Percentiles rank a stretch among this genome's conserved stretches.
Evolutionary conservation across 2,888 invertebrate genomes (phyloP).

Genomic region (Acleris literana): DNA sequence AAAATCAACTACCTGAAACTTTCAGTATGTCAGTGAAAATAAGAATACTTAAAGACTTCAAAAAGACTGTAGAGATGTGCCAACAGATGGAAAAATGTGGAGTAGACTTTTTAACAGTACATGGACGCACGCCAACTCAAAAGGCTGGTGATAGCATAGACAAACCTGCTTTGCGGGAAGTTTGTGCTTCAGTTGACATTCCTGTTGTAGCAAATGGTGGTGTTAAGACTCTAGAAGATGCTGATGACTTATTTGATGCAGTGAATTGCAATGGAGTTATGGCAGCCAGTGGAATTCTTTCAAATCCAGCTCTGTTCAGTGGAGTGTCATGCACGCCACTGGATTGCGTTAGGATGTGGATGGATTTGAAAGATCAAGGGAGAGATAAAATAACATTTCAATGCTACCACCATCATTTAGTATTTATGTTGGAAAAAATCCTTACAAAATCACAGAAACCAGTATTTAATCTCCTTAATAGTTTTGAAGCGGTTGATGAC

Average conservation of each 20-base stretch:
- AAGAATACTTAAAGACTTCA: slow-evolving; percentile 88
- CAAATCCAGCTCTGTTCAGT: slow-evolving; percentile 95
- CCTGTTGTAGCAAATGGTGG: slow-evolving; percentile 98
- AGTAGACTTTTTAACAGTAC: slow-evolving; percentile 94
- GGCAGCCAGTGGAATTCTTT: slow-evolving; percentile 94
- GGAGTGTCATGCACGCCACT: slow-evolving; percentile 88
- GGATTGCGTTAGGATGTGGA: slow-evolving; percentile 92
- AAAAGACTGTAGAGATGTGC: slow-evolving; percentile 91
- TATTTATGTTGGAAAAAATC: slow-evolving; percentile 96
- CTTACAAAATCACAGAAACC: slow-evolving; percentile 88
- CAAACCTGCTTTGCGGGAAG: slow-evolving; percentile 86
- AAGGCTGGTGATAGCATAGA: slow-evolving; percentile 89
- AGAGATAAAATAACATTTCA: slow-evolving; percentile 88
- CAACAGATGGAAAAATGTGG: slow-evolving; percentile 92
- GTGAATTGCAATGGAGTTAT: slow-evolving; percentile 94
- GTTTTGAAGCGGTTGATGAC: slow-evolving; percentile 86
- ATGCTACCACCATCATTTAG: slow-evolving; percentile 97
- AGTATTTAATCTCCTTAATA: slow-evolving; percentile 90
- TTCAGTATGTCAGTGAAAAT: slow-evolving; percentile 97
- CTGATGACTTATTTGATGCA: slow-evolving; percentile 84
- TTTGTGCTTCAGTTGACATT: slow-evolving; percentile 88
- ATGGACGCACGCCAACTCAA: slow-evolving; percentile 94
- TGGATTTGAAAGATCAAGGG: slow-evolving; percentile 86
- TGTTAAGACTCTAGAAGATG: slow-evolving; percentile 89
- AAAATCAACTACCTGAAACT: slow-evolving; percentile 87